Evolutionary conservation across 2,113 vertebrate genomes (phyloP), one percentile per base, ranked within the genome.

Genomic region (Engystomops pustulosus): DNA sequence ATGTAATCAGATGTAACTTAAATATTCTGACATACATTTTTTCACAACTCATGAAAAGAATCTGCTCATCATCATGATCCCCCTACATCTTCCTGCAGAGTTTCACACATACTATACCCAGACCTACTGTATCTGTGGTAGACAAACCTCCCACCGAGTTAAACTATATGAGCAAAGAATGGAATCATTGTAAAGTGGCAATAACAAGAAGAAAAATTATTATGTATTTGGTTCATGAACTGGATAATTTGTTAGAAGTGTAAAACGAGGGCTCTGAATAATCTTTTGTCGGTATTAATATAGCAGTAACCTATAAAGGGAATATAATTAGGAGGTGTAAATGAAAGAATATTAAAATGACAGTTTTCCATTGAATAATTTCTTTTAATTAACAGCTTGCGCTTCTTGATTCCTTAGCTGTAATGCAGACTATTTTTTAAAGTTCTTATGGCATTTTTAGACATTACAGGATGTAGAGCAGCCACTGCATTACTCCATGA

Each of bases 161-260:
- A 32, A 65, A 62, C 58, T 15, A 30, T 32, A 65, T 8, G 60
- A 65, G 25, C 27, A 27, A 60, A 34, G 62, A n/a, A 3, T 3
- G 36, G 18, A 38, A 18, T 65, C 2, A 32, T 38, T 36, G 1
- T n/a, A 68, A 68, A n/a, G 34, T 69, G 67, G 9, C 2, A 11
- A 69, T 38, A 69, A 36, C 36, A 38, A 60, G 30, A 34, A 60
- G n/a, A 23, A 53, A 38, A 53, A 78, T 41, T 60, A 60, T 23
- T 78, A 60, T 78, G 51, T 34, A 78, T 78, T 78, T 78, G 36
- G 76, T 60, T 41, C 15, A 68, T 68, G 60, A 80, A 45, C 25
- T 80, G 41, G 78, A 68, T 68, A 68, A 49, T 80, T 51, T 67
- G 23, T 51, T 49, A 51, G 60, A 80, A 68, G 60, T 68, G 27